phyloP scores from a whole-genome alignment of 2,888 invertebrate genomes.

The Drosophila kanekoi region DNA sequence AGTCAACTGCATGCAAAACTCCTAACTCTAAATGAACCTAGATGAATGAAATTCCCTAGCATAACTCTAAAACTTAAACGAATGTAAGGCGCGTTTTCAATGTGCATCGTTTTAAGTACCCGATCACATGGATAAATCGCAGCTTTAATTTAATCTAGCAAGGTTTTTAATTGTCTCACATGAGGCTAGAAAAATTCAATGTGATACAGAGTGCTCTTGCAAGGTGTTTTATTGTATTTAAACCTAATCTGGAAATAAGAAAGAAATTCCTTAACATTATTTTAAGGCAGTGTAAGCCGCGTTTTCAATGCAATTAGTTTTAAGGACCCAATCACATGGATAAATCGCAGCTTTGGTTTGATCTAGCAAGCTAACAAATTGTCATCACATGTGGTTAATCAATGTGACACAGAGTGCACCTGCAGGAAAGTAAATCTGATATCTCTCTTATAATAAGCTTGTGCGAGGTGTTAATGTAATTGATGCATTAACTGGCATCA shows the following conservation, averaged over 20 bases:
- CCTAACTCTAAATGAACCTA: constrained; percentile 2
- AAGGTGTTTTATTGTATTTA: constrained; percentile 39
- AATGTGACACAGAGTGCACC: constrained; percentile 71
- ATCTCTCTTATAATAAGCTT: constrained; percentile 8
- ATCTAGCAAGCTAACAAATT: constrained; percentile 47
- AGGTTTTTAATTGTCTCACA: constrained; percentile 47
- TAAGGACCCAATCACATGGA: constrained; percentile 41
- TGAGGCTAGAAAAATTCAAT: constrained; percentile 39
- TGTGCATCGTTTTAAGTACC: constrained; percentile 29
- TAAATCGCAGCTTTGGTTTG: constrained; percentile 44
- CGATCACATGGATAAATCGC: constrained; percentile 51
- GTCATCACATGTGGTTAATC: constrained; percentile 54
- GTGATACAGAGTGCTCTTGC: constrained; percentile 71
- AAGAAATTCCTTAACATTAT: too few relatives aligned
- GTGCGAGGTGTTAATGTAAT: constrained; percentile 47
- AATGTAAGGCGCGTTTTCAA: constrained; percentile 51
- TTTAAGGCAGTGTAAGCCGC: constrained; percentile 4
- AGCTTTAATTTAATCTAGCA: constrained; percentile 32
- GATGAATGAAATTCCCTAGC: not conserved
- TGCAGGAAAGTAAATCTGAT: constrained; percentile 28
- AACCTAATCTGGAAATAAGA: constrained; percentile 6
- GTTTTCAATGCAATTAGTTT: constrained; percentile 21
- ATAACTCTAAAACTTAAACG: not conserved
- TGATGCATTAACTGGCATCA: constrained; percentile 19
- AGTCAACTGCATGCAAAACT: constrained; percentile 60